Conservation (phyloP, 64 coral and sea anemone genomes). For the Pocillopora verrucosa region DNA sequence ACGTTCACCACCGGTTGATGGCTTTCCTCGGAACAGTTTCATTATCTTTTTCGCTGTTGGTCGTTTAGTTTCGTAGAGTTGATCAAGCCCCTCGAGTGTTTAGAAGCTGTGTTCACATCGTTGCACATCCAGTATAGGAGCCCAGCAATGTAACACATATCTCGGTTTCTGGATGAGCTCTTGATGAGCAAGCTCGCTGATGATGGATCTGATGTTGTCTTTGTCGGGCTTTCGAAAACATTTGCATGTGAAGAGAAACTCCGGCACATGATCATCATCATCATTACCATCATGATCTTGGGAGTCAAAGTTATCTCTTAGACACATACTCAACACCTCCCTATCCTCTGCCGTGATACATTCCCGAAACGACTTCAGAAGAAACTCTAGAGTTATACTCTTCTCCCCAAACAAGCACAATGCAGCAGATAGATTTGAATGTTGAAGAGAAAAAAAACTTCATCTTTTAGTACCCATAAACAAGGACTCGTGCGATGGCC, state of each 20-base stretch:
- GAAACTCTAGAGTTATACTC: slow-evolving; percentile 6
- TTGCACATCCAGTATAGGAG: slow-evolving; percentile 20
- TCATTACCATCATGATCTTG: slow-evolving; percentile 30
- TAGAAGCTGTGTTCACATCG: too few relatives aligned
- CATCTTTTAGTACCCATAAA: slow-evolving; percentile 10
- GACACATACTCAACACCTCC: slow-evolving; percentile 7
- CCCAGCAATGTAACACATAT: slow-evolving; percentile 52
- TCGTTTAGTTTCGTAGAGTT: not conserved
- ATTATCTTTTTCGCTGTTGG: slow-evolving; percentile 37
- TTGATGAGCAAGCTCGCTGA: slow-evolving; percentile 63
- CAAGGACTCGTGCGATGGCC: too few relatives aligned
- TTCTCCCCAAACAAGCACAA: slow-evolving; percentile 31
- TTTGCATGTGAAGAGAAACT: slow-evolving; percentile 49
- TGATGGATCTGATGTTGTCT: slow-evolving; percentile 47
- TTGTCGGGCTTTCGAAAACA: slow-evolving; percentile 41
- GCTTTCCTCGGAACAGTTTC: not conserved
- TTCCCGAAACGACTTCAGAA: not conserved
- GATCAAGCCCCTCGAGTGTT: too few relatives aligned
- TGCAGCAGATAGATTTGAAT: not conserved
- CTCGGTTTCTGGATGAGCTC: slow-evolving; percentile 57
- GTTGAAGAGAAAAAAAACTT: slow-evolving; percentile 3
- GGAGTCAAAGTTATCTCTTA: slow-evolving; percentile 28
- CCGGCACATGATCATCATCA: slow-evolving; percentile 3
- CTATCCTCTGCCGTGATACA: slow-evolving; percentile 40
- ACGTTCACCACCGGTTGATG: too few relatives aligned